Evolutionary conservation across 2,888 invertebrate genomes (phyloP).

Genomic region (Aleiodes leptofemur): DNA sequence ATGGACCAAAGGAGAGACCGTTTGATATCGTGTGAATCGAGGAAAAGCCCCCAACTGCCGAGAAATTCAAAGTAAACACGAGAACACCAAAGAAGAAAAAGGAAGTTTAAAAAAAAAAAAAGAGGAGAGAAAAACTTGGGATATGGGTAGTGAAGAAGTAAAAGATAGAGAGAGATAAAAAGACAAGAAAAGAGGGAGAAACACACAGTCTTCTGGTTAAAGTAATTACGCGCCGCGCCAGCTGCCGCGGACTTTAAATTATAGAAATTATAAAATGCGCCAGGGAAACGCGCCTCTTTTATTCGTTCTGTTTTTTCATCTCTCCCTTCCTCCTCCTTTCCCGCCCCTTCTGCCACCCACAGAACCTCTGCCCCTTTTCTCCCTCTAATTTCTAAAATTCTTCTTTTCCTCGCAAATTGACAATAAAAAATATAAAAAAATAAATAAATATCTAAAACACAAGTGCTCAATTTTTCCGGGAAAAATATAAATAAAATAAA

Average conservation of each 20-base stretch:
- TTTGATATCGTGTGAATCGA: conserved; percentile 63
- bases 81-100: conserved; percentile 17
- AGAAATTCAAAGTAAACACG: conserved; percentile 57
- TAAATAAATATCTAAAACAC: not conserved
- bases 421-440: not conserved
- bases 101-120: not conserved
- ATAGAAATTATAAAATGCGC: conserved; percentile 74
- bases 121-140: conserved; percentile 22
- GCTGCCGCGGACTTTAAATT: conserved; percentile 75
- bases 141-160: conserved; percentile 50
- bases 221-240: conserved; percentile 75
- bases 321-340: conserved; percentile 47
- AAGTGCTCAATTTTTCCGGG: not conserved
- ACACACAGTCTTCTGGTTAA: conserved; percentile 71
- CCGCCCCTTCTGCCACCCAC: conserved; percentile 10
- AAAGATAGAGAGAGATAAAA: not conserved
- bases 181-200: conserved; percentile 34
- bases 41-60: conserved; percentile 55
- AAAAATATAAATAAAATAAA: conserved; percentile 46
- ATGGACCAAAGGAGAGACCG: conserved; percentile 40
- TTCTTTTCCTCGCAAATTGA: conserved; percentile 26
- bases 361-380: not conserved
- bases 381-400: conserved; percentile 37
- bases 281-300: conserved; percentile 59
- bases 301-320: conserved; percentile 51